These are phyloP conservation scores for Lichenostomus cassidix DNA, from an alignment of 2,113 vertebrate genomes.

Conservation along the genomic window DNA sequence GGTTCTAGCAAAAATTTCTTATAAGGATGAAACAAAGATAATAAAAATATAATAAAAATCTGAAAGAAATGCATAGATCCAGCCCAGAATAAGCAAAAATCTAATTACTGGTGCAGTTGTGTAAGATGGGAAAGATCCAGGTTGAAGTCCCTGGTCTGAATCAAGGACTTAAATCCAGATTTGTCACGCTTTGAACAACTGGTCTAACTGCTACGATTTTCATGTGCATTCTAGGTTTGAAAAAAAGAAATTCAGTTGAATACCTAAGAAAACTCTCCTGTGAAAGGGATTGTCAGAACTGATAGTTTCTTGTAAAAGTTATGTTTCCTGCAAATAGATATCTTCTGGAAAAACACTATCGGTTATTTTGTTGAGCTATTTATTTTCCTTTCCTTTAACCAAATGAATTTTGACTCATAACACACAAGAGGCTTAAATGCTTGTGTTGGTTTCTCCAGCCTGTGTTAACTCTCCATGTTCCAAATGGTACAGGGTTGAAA, in stretches of 20 bases:
- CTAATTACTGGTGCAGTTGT: neutral
- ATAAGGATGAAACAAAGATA: neutral
- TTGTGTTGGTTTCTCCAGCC: neutral
- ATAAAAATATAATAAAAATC: neutral
- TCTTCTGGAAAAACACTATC: neutral
- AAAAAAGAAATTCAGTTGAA: neutral
- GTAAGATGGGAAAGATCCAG: neutral
- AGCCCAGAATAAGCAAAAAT: neutral
- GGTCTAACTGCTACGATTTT: neutral
- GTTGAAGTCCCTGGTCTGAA: neutral
- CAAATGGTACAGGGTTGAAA: slow-evolving; percentile 8
- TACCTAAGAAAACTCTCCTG: neutral
- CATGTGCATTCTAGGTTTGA: neutral
- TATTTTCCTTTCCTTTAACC: neutral
- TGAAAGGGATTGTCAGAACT: neutral
- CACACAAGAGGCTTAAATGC: neutral
- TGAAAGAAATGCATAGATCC: neutral
- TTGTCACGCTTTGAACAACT: neutral
- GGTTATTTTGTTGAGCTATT: neutral
- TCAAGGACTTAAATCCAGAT: neutral
- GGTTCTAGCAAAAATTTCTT: neutral
- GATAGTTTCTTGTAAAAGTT: neutral
- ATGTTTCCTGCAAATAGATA: neutral
- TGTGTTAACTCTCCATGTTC: neutral
- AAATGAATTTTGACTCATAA: neutral